These are phyloP conservation scores for Gymnothorax reevesii DNA, from an alignment of 2,797 vertebrate species.

Conservation along the genomic window DNA sequence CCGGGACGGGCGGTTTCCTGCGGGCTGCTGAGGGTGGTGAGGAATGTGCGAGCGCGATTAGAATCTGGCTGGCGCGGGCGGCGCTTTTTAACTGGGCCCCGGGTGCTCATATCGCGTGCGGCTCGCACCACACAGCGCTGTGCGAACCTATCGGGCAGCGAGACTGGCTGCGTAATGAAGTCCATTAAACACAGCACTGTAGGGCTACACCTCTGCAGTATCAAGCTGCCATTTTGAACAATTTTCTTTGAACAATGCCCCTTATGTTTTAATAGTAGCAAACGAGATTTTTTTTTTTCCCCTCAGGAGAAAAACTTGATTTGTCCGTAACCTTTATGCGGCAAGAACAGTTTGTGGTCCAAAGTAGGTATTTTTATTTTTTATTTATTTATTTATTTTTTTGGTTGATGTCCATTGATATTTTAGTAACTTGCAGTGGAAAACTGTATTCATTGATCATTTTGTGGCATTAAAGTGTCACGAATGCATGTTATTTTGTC, in stretches of 20 bases:
- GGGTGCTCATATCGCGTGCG: neutral
- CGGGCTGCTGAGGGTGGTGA: slow-evolving; percentile 58
- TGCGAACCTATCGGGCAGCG: neutral
- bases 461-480: too few relatives aligned
- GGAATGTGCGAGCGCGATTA: slow-evolving; percentile 47
- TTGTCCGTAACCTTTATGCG: too few relatives aligned
- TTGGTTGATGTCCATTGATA: too few relatives aligned
- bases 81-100: slow-evolving; percentile 47
- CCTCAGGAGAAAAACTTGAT: too few relatives aligned
- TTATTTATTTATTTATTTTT: too few relatives aligned
- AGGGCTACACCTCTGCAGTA: slow-evolving; percentile 34
- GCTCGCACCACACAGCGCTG: slow-evolving; percentile 17
- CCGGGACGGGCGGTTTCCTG: slow-evolving; percentile 58
- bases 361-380: too few relatives aligned
- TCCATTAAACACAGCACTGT: slow-evolving; percentile 3
- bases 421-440: too few relatives aligned
- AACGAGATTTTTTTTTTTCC: too few relatives aligned
- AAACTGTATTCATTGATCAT: too few relatives aligned
- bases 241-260: neutral
- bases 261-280: too few relatives aligned
- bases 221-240: slow-evolving; percentile 22
- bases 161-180: slow-evolving; percentile 28
- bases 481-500: too few relatives aligned
- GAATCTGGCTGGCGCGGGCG: slow-evolving; percentile 15
- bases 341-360: too few relatives aligned